Evolutionary conservation across 2,888 invertebrate genomes (phyloP).

Genomic region (Cryptophagus acutangulus): DNA sequence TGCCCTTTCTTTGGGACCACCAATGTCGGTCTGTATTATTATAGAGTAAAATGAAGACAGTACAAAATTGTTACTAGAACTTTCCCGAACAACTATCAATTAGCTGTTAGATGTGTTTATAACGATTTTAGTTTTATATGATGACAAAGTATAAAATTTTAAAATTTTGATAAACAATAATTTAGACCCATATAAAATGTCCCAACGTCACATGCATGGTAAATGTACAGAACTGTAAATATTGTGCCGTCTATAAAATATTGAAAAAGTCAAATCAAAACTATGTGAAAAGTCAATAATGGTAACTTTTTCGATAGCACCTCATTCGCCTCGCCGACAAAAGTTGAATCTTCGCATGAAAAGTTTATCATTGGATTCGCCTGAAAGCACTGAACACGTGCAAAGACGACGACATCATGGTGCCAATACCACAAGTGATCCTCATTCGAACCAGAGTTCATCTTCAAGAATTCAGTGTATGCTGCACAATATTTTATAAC

Average conservation of each 20-base stretch:
- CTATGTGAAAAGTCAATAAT: background rate
- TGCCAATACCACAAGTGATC: conserved; percentile 43
- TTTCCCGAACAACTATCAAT: too few species aligned
- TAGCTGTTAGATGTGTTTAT: too few species aligned
- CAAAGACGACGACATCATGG: conserved; percentile 63
- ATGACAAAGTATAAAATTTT: too few species aligned
- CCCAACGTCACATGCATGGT: conserved; percentile 4
- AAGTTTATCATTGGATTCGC: conserved; percentile 93
- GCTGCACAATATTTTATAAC: too few species aligned
- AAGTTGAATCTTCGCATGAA: conserved; percentile 97
- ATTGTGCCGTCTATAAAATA: background rate
- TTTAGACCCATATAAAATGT: too few species aligned
- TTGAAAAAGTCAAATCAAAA: background rate
- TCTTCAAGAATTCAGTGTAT: conserved; percentile 60
- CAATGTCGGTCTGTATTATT: conserved; percentile 53
- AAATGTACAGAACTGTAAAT: too few species aligned
- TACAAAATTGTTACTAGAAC: too few species aligned
- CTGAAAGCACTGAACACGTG: conserved; percentile 83
- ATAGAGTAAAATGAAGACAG: too few species aligned
- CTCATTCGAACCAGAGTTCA: conserved; percentile 53
- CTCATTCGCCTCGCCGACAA: conserved; percentile 92
- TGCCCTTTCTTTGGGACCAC: conserved; percentile 61
- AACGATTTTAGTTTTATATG: too few species aligned
- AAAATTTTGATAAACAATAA: too few species aligned
- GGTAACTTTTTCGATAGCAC: conserved; percentile 55